phyloP scores from a whole-genome alignment of 2,797 vertebrate species.

The Sus cebifrons region DNA sequence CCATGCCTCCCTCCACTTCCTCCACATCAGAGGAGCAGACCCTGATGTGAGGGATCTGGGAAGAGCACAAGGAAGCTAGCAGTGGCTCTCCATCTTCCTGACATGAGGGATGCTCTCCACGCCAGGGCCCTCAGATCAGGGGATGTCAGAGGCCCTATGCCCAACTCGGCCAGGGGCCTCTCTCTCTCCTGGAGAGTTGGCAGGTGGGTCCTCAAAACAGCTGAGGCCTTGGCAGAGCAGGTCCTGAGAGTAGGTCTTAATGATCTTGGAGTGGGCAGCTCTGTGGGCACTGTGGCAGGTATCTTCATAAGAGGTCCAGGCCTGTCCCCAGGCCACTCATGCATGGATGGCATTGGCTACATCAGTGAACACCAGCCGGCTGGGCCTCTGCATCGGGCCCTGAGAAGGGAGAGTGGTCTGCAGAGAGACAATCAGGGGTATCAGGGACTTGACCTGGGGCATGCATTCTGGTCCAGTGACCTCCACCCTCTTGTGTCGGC shows the following conservation, averaged over 20 bases:
- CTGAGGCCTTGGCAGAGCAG: slow-evolving; percentile 33
- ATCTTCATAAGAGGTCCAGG: slow-evolving; percentile 56
- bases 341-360: slow-evolving; percentile 97
- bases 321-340: slow-evolving; percentile 87
- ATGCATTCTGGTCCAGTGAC: not conserved
- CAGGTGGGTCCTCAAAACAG: not conserved
- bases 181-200: slow-evolving; percentile 30
- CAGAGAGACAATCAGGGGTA: slow-evolving; percentile 53
- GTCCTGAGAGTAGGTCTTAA: slow-evolving; percentile 73
- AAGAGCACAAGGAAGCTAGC: slow-evolving; percentile 7
- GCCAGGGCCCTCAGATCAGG: not conserved
- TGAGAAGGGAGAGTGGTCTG: slow-evolving; percentile 95
- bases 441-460: slow-evolving; percentile 50
- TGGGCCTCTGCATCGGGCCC: slow-evolving; percentile 96
- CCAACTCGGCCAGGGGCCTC: not conserved
- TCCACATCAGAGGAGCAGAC: not conserved
- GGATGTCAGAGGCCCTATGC: not conserved
- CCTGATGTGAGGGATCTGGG: not conserved
- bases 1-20: not conserved
- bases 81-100: not conserved
- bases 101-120: not conserved
- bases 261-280: not conserved
- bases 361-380: slow-evolving; percentile 97
- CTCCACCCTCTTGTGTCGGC: not conserved
- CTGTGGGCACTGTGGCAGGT: not conserved